Evolutionary conservation across 2,113 vertebrate genomes (phyloP).

Genomic region (Neodon shergylaensis): DNA sequence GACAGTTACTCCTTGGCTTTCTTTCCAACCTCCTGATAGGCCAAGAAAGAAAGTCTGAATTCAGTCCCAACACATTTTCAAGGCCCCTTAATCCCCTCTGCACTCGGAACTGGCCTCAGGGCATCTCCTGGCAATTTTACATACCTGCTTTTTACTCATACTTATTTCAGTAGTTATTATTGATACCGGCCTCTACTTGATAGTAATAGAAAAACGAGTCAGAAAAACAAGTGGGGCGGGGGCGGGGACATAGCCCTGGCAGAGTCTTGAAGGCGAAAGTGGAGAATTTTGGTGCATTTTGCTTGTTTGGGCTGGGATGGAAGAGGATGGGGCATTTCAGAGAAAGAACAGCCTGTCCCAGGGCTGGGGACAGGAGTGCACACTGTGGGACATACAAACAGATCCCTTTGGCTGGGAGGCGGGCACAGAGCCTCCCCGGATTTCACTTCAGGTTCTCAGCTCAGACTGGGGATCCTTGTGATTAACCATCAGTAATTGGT

Average conservation of each 20-base stretch:
- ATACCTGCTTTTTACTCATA: not conserved
- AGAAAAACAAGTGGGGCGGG: not conserved
- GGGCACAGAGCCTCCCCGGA: not conserved
- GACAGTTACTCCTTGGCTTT: not conserved
- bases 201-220: not conserved
- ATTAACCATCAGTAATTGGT: not conserved
- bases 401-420: not conserved
- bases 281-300: not conserved
- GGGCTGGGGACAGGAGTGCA: not conserved
- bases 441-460: not conserved
- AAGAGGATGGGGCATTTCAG: not conserved
- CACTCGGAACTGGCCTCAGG: not conserved
- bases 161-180: constrained; percentile 1
- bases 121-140: not conserved
- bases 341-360: constrained; percentile 15
- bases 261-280: not conserved
- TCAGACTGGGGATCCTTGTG: not conserved
- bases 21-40: not conserved
- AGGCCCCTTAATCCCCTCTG: not conserved
- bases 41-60: not conserved
- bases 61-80: not conserved
- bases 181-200: not conserved
- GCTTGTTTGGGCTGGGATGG: not conserved
- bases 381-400: not conserved
- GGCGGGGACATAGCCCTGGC: not conserved